Percentiles rank a stretch among this genome's conserved stretches.
phyloP scores from a whole-genome alignment of 2,113 vertebrate species.

The Trematomus loennbergii region DNA sequence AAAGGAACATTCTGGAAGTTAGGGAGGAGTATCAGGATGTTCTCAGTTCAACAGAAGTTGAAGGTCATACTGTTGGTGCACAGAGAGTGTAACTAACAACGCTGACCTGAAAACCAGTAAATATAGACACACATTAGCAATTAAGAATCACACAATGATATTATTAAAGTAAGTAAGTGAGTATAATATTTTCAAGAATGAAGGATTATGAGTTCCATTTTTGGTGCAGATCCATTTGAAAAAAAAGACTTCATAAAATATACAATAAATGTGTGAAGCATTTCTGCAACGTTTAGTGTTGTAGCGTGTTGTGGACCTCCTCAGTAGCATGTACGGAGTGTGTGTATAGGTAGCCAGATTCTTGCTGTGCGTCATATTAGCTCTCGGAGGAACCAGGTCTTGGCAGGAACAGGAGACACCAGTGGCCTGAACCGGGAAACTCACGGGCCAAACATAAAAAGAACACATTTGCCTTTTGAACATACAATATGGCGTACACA shows the following conservation, averaged over 20 bases:
- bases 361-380: slow-evolving; percentile 25
- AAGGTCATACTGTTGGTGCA: no score
- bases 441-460: not conserved
- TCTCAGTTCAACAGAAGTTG: no score
- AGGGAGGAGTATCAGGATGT: no score
- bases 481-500: not conserved
- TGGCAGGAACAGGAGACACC: slow-evolving; percentile 16
- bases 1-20: no score
- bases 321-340: not conserved
- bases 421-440: not conserved
- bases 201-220: no score
- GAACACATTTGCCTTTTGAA: slow-evolving; percentile 16
- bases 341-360: slow-evolving; percentile 1
- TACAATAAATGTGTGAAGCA: not conserved
- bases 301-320: not conserved
- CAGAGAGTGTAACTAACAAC: no score
- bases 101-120: no score
- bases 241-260: no score
- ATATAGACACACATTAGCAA: no score
- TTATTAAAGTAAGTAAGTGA: no score
- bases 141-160: no score
- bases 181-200: not conserved
- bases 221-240: no score
- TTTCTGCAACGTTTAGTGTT: not conserved
- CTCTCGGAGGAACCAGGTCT: not conserved